Conservation (phyloP, 2,888 invertebrate genomes). For the Calliscelio sp. region DNA sequence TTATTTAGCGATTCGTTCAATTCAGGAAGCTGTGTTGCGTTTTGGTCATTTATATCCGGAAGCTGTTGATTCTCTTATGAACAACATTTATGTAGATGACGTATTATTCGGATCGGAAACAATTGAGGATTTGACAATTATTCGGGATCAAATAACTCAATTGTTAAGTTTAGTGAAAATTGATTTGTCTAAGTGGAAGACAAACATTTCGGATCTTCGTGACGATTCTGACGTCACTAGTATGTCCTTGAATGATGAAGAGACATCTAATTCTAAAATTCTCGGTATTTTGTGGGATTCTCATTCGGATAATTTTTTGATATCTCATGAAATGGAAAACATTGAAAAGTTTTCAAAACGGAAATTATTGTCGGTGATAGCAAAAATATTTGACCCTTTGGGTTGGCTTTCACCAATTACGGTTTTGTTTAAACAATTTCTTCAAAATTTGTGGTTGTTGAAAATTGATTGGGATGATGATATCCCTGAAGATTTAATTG, state of each 20-base stretch:
- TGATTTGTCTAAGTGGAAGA: no score
- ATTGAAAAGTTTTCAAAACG: background rate
- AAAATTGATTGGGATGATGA: background rate
- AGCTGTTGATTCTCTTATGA: background rate
- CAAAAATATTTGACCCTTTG: background rate
- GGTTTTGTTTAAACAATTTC: background rate
- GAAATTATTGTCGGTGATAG: background rate
- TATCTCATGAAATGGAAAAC: background rate
- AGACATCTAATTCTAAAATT: background rate
- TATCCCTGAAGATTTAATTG: background rate
- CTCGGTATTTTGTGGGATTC: background rate
- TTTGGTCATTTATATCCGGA: no score
- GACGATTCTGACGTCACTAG: background rate
- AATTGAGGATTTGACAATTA: background rate
- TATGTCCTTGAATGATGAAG: no score
- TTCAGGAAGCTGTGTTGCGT: background rate
- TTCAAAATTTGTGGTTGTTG: background rate
- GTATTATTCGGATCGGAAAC: background rate
- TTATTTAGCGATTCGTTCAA: background rate
- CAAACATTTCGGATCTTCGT: background rate
- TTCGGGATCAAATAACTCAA: no score
- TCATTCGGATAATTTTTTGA: background rate
- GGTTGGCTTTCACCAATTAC: conserved; percentile 1
- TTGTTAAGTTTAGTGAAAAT: no score
- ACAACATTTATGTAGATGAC: background rate